A percentile compares a stretch with the other conserved stretches of the same genome.
These are phyloP conservation scores for Pogonognathellus flavescens DNA, from an alignment of 1,140 invertebrate genomes.

Conservation along the genomic window DNA sequence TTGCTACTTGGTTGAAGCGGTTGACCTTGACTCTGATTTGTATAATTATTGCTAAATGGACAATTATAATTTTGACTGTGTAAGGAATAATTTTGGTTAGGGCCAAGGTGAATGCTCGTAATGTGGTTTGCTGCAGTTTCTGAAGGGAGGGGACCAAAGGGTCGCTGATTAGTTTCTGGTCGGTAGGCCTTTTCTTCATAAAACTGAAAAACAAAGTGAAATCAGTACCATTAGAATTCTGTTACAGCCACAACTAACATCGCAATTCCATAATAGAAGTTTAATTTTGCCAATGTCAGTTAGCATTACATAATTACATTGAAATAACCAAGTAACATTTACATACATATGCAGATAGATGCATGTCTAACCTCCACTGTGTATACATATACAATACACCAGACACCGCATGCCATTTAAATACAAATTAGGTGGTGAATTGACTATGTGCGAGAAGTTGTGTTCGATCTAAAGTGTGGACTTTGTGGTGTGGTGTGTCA, in stretches of 20 bases:
- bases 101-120: constrained; percentile 29
- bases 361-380: too few species aligned
- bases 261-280: too few species aligned
- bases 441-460: too few species aligned
- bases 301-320: too few species aligned
- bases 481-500: too few species aligned
- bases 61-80: constrained; percentile 50
- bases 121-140: constrained; percentile 18
- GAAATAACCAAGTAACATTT: too few species aligned
- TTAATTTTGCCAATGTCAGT: too few species aligned
- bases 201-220: constrained; percentile 76
- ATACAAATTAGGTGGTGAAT: too few species aligned
- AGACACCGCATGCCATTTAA: too few species aligned
- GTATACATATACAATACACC: too few species aligned
- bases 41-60: constrained; percentile 36
- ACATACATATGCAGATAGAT: too few species aligned
- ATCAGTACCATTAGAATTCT: not conserved
- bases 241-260: not conserved
- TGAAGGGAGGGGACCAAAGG: constrained; percentile 17
- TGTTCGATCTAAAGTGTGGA: too few species aligned
- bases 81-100: constrained; percentile 45
- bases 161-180: constrained; percentile 83
- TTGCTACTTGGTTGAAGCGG: constrained; percentile 11
- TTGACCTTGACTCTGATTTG: constrained; percentile 18
- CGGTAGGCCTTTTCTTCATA: constrained; percentile 89